Conservation (phyloP, 2,888 invertebrate species). For the Sceliomorpha sp. region DNA sequence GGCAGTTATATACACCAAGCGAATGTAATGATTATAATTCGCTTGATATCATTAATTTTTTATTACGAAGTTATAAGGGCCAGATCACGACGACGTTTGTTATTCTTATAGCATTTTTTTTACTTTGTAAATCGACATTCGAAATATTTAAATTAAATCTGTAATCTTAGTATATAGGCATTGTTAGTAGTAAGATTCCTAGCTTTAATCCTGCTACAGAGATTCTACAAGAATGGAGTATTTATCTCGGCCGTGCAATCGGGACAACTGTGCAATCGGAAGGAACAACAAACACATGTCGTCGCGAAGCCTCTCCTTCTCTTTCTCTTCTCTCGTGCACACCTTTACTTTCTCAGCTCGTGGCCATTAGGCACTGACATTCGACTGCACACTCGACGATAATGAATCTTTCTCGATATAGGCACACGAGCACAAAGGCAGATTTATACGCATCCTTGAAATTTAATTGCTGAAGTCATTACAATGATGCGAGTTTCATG, state of each 20-base stretch:
- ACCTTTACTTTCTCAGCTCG: conserved; percentile 48
- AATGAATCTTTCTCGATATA: conserved; percentile 57
- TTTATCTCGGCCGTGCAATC: conserved; percentile 51
- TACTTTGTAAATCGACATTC: too few relatives aligned
- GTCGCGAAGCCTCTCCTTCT: conserved; percentile 37
- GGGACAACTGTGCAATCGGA: conserved; percentile 51
- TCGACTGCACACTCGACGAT: conserved; percentile 53
- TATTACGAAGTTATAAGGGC: too few relatives aligned
- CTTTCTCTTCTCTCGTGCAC: conserved; percentile 43
- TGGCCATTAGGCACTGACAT: conserved; percentile 55
- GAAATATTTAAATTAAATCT: conserved; percentile 23
- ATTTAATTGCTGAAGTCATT: conserved; percentile 54
- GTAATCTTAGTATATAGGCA: conserved; percentile 23
- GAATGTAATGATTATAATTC: too few relatives aligned
- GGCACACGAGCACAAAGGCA: conserved; percentile 48
- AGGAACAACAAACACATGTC: conserved; percentile 56
- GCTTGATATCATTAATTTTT: too few relatives aligned
- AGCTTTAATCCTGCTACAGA: conserved; percentile 23
- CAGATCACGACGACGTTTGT: too few relatives aligned
- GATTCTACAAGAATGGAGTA: conserved; percentile 42
- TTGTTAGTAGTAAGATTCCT: conserved; percentile 34
- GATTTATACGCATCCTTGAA: conserved; percentile 54
- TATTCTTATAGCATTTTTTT: too few relatives aligned
- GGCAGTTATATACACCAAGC: too few relatives aligned
- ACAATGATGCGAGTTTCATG: conserved; percentile 49